These are phyloP conservation scores for Thamnophis elegans DNA, from an alignment of 2,797 vertebrate genomes.

Conservation along the genomic window DNA sequence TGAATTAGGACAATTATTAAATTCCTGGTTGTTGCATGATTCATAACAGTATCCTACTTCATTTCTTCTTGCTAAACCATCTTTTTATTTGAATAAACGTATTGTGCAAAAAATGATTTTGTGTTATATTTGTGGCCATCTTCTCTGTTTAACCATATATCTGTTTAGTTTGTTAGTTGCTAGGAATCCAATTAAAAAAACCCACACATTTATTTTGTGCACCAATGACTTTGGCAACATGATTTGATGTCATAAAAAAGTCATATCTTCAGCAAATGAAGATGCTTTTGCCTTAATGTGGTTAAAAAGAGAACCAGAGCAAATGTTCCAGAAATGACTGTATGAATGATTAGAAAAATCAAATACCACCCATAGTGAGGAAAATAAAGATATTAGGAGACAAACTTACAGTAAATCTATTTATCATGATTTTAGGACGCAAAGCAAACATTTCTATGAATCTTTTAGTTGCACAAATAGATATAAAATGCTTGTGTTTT, in stretches of 20 bases:
- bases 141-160: background rate
- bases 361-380: slow-evolving; percentile 7
- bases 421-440: slow-evolving; percentile 2
- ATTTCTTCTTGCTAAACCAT: background rate
- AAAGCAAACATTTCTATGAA: slow-evolving; percentile 9
- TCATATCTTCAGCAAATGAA: background rate
- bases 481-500: background rate
- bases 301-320: slow-evolving; percentile 10
- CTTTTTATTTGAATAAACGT: background rate
- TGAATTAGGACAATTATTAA: background rate
- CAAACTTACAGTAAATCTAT: background rate
- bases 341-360: slow-evolving; percentile 22
- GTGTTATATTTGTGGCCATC: background rate
- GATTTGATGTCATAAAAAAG: background rate
- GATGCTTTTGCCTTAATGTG: slow-evolving; percentile 20
- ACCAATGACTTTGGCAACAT: background rate
- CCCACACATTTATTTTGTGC: background rate
- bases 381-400: slow-evolving; percentile 29
- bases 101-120: background rate
- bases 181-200: background rate
- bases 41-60: background rate
- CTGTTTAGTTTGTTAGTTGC: background rate
- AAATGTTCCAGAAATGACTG: slow-evolving; percentile 15
- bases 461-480: background rate
- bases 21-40: background rate